Evolutionary conservation across 2,888 invertebrate genomes (phyloP), one percentile per base, ranked within the genome.

Genomic region (Neocrepidodera transversa): DNA sequence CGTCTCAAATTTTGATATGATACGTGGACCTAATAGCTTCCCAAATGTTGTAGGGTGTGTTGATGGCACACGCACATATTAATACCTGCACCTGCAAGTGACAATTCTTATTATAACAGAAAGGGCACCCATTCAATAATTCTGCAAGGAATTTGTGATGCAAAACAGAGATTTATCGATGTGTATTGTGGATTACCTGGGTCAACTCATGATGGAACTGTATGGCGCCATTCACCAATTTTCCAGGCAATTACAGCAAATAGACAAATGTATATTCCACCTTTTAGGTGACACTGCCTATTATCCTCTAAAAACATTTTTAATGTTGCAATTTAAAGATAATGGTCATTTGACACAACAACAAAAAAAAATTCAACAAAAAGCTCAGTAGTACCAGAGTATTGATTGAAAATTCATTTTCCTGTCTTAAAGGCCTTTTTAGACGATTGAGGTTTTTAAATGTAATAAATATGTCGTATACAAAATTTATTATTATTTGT

Each of bases 291-390:
- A 23, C 7, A 23, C 23, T 3, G 23, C 23, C 3, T 23, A 23
- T 23, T 23, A 23, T 7, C 36, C 36, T 8, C 7, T 11, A 16
- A 13, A 13, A 11, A 36, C 8, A 13, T 36, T 36, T 30, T 13
- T 47, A 13, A 30, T 28, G 17, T 6, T 14, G 16, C 47, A 26
- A 8, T 30, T 17, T 47, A 30, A 28, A 50, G 36, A 50, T 35
- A 36, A 36, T 11, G 50, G 36, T 7, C 36, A 50, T 50, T 35
- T 50, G 28, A 50, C 36, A 36, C 11, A 30, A 14, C 35, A 50
- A 11, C 50, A 50, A 36, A 50, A 50, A n/a, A 16, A 35, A 50
- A 20, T 50, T 50, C 18, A 50, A 50, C 16, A 50, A 17, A 11
- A 23, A 16, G n/a, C 28, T 50, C 10, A 36, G 50, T 50, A 28